Conservation (phyloP, 2,888 invertebrate species). For the Drosophila kambysellisi region DNA sequence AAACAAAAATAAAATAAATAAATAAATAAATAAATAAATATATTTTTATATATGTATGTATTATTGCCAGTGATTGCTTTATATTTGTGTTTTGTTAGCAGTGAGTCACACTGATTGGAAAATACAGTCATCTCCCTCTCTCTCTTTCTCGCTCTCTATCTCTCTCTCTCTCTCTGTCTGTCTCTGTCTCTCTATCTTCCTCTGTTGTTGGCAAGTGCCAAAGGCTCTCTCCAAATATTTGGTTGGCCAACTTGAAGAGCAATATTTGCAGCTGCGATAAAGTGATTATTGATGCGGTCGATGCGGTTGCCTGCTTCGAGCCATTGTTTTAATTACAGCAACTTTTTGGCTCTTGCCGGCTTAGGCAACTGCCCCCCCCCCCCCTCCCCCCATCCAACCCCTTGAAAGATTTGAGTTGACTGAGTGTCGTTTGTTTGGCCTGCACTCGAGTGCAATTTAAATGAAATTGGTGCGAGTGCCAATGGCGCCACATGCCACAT, state of each 20-base stretch:
- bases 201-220: background rate
- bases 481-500: slow-evolving; percentile 27
- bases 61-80: background rate
- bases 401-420: background rate
- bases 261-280: slow-evolving; percentile 44
- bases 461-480: slow-evolving; percentile 34
- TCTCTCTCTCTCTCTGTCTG: background rate
- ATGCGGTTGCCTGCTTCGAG: slow-evolving; percentile 27
- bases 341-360: slow-evolving; percentile 39
- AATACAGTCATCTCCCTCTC: background rate
- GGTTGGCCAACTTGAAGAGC: slow-evolving; percentile 33
- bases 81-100: background rate
- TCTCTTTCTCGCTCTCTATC: background rate
- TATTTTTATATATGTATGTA: background rate
- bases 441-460: slow-evolving; percentile 54
- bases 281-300: slow-evolving; percentile 65
- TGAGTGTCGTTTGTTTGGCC: slow-evolving; percentile 37
- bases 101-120: too few relatives aligned
- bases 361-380: background rate
- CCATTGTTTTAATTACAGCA: slow-evolving; percentile 55
- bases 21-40: too few relatives aligned
- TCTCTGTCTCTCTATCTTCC: background rate
- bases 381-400: background rate
- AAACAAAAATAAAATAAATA: background rate
- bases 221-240: slow-evolving; percentile 40